Evolutionary conservation across 1,140 invertebrate genomes (phyloP), one percentile per base, ranked within the genome.

Genomic region (Procambarus virginalis): DNA sequence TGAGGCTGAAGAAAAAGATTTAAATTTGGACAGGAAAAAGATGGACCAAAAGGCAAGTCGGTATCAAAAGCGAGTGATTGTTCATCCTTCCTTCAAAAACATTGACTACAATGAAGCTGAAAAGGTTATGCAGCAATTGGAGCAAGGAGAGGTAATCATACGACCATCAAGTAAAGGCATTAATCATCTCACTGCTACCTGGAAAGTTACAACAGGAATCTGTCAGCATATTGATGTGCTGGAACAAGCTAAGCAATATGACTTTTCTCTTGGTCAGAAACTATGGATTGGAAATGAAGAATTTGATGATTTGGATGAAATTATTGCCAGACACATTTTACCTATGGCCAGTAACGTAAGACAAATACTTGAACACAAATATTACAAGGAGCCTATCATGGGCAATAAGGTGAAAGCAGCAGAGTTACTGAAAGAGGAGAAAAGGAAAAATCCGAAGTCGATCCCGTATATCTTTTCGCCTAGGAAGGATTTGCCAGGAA

Each of bases 301-400:
- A 93, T 99, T 98, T 94, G 99, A 99, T 95, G 99, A 99, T 94
- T 94, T 99, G 20, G 99, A 99, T 94, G 99, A 99, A 96, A 99
- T 99, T 77, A 98, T 99, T 64, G 98, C 99, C 0, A 95, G 98
- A 12, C 96, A 99, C 94, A 96, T 99, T 8, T 98, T 97, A 92
- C 99, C 99, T 0, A 99, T 99, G 98, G 98, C 99, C 3, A 95
- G 96, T 0, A 97, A 97, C 93, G 98, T 97, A 2, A 95, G 98
- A 0, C 99, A 99, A 93, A 95, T 99, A 51, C 94, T 99, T 17
- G 95, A 96, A 45, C 99, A 98, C 93, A 98, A 98, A 93, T 93
- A 93, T 89, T 93, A 93, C 91, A 92, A 92, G 49, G 92, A 93
- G 83, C 91, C 92, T 34, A 81, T 93, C 60, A 92, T 92, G 20